Evolutionary conservation across 2,797 vertebrate genomes (phyloP).

Genomic region (Tolypeutes matacus): DNA sequence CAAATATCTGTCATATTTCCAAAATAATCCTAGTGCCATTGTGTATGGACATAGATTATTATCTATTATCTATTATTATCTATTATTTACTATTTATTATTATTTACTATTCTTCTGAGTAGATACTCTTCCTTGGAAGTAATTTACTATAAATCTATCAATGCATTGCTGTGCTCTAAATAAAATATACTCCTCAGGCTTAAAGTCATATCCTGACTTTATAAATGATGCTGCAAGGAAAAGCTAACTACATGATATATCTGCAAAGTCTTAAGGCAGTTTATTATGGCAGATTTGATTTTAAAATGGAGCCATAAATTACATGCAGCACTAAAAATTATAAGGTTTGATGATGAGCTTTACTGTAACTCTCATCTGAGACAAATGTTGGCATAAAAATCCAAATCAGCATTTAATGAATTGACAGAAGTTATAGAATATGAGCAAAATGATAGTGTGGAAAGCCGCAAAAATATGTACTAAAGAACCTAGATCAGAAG

Average conservation of each 20-base stretch:
- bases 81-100: too few relatives aligned
- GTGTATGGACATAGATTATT: background rate
- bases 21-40: background rate
- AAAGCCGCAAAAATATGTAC: conserved; percentile 67
- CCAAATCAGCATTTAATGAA: conserved; percentile 73
- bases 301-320: conserved; percentile 78
- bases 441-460: background rate
- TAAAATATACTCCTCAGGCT: conserved; percentile 55
- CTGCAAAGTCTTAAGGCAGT: conserved; percentile 55
- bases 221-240: conserved; percentile 56
- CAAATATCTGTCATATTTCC: background rate
- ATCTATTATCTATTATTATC: too few relatives aligned
- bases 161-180: conserved; percentile 43
- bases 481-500: conserved; percentile 63
- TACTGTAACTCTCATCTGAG: conserved; percentile 67
- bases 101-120: background rate
- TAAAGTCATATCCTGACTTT: conserved; percentile 59
- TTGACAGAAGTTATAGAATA: conserved; percentile 60
- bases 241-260: conserved; percentile 61
- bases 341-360: conserved; percentile 76
- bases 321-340: conserved; percentile 70
- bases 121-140: conserved; percentile 11
- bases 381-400: conserved; percentile 71
- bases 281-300: conserved; percentile 69
- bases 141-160: conserved; percentile 58